Evolutionary conservation across 2,113 vertebrate genomes (phyloP).

Genomic region (Aythya baeri): DNA sequence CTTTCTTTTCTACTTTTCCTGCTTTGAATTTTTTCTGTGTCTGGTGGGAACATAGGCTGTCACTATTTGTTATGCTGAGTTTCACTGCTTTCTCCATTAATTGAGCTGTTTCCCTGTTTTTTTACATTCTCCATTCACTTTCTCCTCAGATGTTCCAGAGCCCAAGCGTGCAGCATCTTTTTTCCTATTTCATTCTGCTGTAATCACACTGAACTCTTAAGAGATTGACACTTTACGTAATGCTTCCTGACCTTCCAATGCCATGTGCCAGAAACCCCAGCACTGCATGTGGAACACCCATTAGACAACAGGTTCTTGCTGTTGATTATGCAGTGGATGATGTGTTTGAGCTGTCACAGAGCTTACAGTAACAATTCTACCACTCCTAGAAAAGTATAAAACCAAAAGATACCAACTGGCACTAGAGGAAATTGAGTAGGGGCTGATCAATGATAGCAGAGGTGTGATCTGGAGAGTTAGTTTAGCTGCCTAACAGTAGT

Average conservation of each 20-base stretch:
- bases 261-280: slow-evolving; percentile 29
- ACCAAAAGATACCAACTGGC: background rate
- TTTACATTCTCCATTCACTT: background rate
- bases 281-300: background rate
- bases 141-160: background rate
- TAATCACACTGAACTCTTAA: background rate
- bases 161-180: background rate
- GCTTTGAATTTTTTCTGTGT: background rate
- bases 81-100: background rate
- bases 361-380: background rate
- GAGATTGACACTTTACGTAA: background rate
- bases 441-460: slow-evolving; percentile 25
- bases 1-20: background rate
- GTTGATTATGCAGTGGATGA: background rate
- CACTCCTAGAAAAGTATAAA: background rate
- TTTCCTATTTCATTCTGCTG: background rate
- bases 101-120: background rate
- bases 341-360: background rate
- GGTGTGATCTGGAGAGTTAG: slow-evolving; percentile 63
- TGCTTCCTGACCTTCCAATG: slow-evolving; percentile 28
- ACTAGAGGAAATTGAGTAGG: background rate
- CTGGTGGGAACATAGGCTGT: background rate
- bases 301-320: background rate
- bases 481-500: slow-evolving; percentile 38
- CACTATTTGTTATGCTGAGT: background rate